Conservation (phyloP, 2,797 vertebrate species). For the Xenops minutus region DNA sequence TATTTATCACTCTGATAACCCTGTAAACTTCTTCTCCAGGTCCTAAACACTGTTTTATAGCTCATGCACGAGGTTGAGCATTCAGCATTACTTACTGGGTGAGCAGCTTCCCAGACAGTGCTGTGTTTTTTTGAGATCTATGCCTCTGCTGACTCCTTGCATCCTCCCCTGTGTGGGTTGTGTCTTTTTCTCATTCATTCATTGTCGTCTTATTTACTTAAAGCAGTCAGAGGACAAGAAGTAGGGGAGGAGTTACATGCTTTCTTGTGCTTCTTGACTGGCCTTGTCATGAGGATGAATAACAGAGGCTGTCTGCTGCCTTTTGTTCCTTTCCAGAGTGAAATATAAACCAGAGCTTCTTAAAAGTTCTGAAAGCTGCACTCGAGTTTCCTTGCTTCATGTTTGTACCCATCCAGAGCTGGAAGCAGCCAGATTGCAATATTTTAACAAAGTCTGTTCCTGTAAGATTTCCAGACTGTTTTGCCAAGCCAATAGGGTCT, state of each 20-base stretch:
- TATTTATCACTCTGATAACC: neutral
- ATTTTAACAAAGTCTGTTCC: slow-evolving; percentile 28
- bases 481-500: slow-evolving; percentile 44
- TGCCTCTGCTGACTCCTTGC: neutral
- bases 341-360: slow-evolving; percentile 38
- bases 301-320: slow-evolving; percentile 18
- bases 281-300: slow-evolving; percentile 24
- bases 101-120: neutral
- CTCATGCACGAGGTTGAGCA: neutral
- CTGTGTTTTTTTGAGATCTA: neutral
- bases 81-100: neutral
- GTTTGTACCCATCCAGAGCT: slow-evolving; percentile 36
- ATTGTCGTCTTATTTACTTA: neutral
- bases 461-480: slow-evolving; percentile 47
- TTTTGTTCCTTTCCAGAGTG: slow-evolving; percentile 50
- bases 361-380: slow-evolving; percentile 27
- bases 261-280: slow-evolving; percentile 20
- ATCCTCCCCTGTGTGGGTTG: neutral
- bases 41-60: neutral
- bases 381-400: slow-evolving; percentile 25
- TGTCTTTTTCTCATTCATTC: slow-evolving; percentile 10
- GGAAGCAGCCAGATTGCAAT: slow-evolving; percentile 22
- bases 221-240: neutral
- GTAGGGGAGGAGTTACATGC: neutral
- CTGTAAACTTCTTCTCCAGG: neutral